Evolutionary conservation across 1,140 invertebrate genomes (phyloP), one percentile per base, ranked within the genome.

Genomic region (Pissodes strobi): DNA sequence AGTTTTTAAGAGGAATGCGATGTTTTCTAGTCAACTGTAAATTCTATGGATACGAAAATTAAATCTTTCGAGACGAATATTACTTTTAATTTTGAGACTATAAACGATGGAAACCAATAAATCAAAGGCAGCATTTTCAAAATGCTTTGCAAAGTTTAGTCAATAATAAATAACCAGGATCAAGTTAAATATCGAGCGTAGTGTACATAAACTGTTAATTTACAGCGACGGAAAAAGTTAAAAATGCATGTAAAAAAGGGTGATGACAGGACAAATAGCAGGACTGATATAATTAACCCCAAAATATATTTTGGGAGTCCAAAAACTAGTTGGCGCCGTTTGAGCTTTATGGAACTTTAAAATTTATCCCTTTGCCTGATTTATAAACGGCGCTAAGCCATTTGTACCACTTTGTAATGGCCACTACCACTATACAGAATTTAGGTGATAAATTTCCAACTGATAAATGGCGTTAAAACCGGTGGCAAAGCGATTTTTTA

Each of bases 391-490:
- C 60, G 60, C 38, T 63, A 46, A 63, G 60, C 60, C 55, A 63
- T 63, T 63, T 63, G 60, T 63, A 63, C 60, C 60, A 63, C 60
- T 63, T 53, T 55, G 60, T 63, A 63, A 63, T 63, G 60, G 60
- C 60, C 60, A 56, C 60, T 56, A 63, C 60, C 60, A 63, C 60
- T 63, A 51, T 63, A 63, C 60, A 19, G 51, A 63, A 63, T 63
- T 63, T 56, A 63, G 48, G 60, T 55, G 60, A 63, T 63, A 63
- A 63, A 63, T 63, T 56, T 63, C 18, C 38, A 37, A 63, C 60
- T 63, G 60, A 63, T 63, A 63, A 45, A 63, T 63, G 49, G 60
- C 46, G 15, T 51, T 49, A 51, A 43, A 37, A 59, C 43, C n/a
- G 30, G 57, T 59, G 45, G 27, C 22, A 48, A 59, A 59, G 27